A percentile compares a stretch with the other conserved stretches of the same genome.
These are phyloP conservation scores for Neoscelio sp. DNA, from an alignment of 2,888 invertebrate genomes.

Conservation along the genomic window DNA sequence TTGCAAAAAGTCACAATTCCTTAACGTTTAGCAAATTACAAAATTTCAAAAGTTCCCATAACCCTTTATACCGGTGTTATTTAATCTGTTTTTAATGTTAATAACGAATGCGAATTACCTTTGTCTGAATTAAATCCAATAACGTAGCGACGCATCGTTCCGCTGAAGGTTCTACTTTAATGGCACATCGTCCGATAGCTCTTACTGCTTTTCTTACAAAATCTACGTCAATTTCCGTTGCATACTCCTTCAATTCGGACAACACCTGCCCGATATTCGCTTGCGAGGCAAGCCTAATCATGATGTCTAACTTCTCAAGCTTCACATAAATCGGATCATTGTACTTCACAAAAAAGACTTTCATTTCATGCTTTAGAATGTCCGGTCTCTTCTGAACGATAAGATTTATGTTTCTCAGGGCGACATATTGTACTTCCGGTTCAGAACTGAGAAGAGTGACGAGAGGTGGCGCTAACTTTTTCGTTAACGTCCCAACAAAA, in stretches of 20 bases:
- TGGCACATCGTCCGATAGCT: constrained; percentile 99
- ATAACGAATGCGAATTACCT: constrained; percentile 85
- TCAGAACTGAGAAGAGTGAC: constrained; percentile 99
- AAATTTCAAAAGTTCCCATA: too few species aligned
- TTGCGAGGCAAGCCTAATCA: constrained; percentile 99
- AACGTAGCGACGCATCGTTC: constrained; percentile 99
- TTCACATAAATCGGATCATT: constrained; percentile 99
- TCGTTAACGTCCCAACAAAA: constrained; percentile 95
- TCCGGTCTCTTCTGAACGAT: constrained; percentile 99
- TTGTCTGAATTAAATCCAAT: constrained; percentile 98
- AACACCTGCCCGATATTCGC: constrained; percentile 99
- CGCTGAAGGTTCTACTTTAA: constrained; percentile 98
- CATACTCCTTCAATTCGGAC: constrained; percentile 99
- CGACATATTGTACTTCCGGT: constrained; percentile 99
- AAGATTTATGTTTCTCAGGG: constrained; percentile 98
- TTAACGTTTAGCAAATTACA: too few species aligned
- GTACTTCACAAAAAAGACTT: constrained; percentile 99
- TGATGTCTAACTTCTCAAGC: constrained; percentile 98
- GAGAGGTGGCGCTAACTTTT: constrained; percentile 99
- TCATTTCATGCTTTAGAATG: constrained; percentile 99
- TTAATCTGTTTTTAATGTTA: too few species aligned
- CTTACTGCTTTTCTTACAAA: constrained; percentile 99
- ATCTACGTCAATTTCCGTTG: constrained; percentile 99
- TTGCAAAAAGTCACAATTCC: too few species aligned
- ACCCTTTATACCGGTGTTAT: too few species aligned